phyloP scores from a whole-genome alignment of 1,140 invertebrate genomes.

The Platyscapa corneri region DNA sequence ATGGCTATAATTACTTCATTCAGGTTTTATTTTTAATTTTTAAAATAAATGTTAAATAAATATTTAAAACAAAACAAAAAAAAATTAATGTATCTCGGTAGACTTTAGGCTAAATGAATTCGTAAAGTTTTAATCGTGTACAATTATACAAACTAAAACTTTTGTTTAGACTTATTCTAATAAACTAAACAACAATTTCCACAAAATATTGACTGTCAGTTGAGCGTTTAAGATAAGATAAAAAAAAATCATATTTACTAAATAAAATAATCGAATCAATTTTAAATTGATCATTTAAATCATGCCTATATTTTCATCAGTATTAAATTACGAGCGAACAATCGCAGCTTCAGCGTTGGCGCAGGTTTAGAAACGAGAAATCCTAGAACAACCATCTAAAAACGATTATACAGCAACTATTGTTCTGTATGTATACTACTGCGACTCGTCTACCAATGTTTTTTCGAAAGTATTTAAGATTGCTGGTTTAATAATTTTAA shows the following conservation, averaged over 20 bases:
- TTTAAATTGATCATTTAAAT: background rate
- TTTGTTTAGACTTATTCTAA: background rate
- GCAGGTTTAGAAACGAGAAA: slow-evolving; percentile 29
- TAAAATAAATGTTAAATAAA: background rate
- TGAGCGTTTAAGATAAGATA: background rate
- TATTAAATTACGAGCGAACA: slow-evolving; percentile 6
- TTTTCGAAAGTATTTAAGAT: background rate
- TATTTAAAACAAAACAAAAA: too few relatives aligned
- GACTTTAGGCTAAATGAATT: too few relatives aligned
- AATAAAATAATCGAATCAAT: background rate
- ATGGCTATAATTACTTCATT: background rate
- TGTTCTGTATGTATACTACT: slow-evolving; percentile 15
- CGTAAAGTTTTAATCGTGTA: background rate
- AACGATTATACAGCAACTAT: slow-evolving; percentile 36
- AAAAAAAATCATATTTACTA: background rate
- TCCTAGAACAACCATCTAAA: slow-evolving; percentile 31
- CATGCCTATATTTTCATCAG: too few relatives aligned
- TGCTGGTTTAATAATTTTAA: background rate
- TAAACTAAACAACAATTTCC: background rate
- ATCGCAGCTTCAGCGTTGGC: slow-evolving; percentile 31
- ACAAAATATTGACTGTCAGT: too few relatives aligned
- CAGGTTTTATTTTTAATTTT: background rate
- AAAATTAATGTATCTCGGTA: too few relatives aligned
- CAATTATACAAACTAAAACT: background rate
- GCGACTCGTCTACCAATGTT: slow-evolving; percentile 38